Evolutionary conservation across 2,888 invertebrate genomes (phyloP).

Genomic region (Yponomeuta evonymella): DNA sequence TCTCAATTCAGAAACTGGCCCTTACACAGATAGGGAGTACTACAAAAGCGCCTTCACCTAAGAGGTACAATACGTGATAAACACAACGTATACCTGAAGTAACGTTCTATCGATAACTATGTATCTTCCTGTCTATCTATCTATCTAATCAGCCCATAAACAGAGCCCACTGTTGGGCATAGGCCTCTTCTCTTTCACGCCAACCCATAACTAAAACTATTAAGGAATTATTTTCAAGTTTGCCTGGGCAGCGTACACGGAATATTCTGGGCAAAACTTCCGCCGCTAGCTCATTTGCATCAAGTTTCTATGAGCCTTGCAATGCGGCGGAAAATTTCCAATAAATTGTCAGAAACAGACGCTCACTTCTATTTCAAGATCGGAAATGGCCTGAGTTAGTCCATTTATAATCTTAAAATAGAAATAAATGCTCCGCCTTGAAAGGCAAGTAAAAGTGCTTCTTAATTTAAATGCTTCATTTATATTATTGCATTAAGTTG

Average conservation of each 20-base stretch:
- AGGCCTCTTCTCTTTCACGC: no score
- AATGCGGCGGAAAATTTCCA: slow-evolving; percentile 16
- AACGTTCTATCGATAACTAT: slow-evolving; percentile 11
- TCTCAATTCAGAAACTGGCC: no score
- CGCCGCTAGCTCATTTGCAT: slow-evolving; percentile 28
- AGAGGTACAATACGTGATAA: no score
- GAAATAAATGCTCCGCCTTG: no score
- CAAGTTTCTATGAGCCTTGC: slow-evolving; percentile 29
- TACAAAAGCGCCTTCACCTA: no score
- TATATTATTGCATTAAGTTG: no score
- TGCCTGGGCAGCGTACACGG: slow-evolving; percentile 7
- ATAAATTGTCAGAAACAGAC: slow-evolving; percentile 20
- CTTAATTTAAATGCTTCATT: no score
- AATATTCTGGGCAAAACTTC: not conserved
- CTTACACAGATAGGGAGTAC: no score
- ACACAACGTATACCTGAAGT: not conserved
- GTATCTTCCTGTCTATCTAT: no score
- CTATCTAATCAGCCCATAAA: no score
- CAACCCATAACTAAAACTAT: not conserved
- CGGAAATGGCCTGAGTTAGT: not conserved
- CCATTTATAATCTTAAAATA: not conserved
- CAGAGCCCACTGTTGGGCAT: no score
- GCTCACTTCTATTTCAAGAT: not conserved
- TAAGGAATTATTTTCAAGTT: slow-evolving; percentile 12
- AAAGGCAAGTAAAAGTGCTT: no score